Evolutionary conservation across 53 echinoderm and acorn worm species (phyloP).

Genomic region (Echinarachnius parma): DNA sequence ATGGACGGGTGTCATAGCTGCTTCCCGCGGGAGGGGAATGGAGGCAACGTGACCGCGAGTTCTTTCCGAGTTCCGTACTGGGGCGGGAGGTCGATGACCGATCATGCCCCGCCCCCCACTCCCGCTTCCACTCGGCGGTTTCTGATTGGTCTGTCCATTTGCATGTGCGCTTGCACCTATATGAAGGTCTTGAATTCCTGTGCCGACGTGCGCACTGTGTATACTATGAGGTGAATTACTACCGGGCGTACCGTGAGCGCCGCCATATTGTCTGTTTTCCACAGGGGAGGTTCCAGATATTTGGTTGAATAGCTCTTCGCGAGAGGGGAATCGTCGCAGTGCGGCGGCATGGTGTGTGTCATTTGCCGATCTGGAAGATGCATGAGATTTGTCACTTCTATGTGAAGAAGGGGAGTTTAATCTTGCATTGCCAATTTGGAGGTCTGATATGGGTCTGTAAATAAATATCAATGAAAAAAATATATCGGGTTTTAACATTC

Average conservation of each 20-base stretch:
- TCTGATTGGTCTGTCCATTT: conserved; percentile 24
- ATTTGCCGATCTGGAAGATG: too few species aligned
- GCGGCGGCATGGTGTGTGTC: background rate
- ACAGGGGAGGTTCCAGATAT: background rate
- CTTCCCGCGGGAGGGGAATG: conserved; percentile 38
- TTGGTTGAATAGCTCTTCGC: conserved; percentile 5
- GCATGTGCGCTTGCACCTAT: background rate
- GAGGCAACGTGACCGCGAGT: conserved; percentile 31
- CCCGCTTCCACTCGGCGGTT: conserved; percentile 33
- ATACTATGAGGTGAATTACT: conserved; percentile 8
- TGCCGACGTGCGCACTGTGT: background rate
- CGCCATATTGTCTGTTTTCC: too few species aligned
- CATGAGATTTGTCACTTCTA: too few species aligned
- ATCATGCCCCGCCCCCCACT: conserved; percentile 15
- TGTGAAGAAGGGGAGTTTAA: too few species aligned
- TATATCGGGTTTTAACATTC: too few species aligned
- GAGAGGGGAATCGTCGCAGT: conserved; percentile 2
- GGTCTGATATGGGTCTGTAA: too few species aligned
- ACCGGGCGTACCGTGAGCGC: too few species aligned
- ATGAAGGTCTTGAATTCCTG: background rate
- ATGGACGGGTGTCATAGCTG: conserved; percentile 57
- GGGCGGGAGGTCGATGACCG: conserved; percentile 39
- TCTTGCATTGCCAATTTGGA: too few species aligned
- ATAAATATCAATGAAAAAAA: too few species aligned
- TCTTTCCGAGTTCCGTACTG: conserved; percentile 17